Base-by-base conservation (phyloP, 2,797 vertebrate species). In the Tadarida brasiliensis region DNA sequence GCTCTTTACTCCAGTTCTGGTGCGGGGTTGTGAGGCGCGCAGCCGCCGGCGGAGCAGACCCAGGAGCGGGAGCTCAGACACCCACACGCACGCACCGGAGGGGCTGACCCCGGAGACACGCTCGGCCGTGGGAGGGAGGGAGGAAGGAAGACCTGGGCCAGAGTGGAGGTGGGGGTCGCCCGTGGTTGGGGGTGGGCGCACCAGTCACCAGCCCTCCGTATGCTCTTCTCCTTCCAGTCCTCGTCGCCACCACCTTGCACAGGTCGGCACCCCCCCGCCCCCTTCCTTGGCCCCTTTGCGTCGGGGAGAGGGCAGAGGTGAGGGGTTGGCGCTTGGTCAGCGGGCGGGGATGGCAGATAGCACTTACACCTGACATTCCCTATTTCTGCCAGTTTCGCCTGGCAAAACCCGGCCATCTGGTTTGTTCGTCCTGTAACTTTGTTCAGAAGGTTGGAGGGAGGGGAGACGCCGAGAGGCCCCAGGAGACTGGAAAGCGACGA, bases 371-470 rank as follows among this genome's bases (percentile, higher is more conserved):
- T 96, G 98, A 88, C 97, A 89, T 93, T 96, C 86, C 92, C 94
- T 51, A 77, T 71, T 92, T 90, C 94, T 70, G 97, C 74, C 97
- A 51, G 96, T 81, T 90, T 61, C 90, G 82, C 95, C 61, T 59
- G 85, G 94, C 95, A 44, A 54, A 93, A 14, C 90, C 95, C 67
- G 59, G 96, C 68, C 86, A 74, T 93, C 97, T 30, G 83, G 68
- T 83, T 63, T 26, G 88, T 87, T 98, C 95, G 95, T 97, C 93
- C 97, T 86, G 74, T 93, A 98, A 98, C 98, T 98, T 98, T 98
- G 97, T 98, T 98, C 95, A 7, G 95, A 87, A 97, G 98, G 97
- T 96, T 74, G 96, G 94, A 44, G 74, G 96, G 94, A 83, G 93
- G 94, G 94, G 87, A n/a, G 2, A 44, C 87, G 51, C 82, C 74